A percentile compares a stretch with the other conserved stretches of the same genome.
Conservation (phyloP, 1,140 invertebrate genomes). For the Temnothorax nylanderi region DNA sequence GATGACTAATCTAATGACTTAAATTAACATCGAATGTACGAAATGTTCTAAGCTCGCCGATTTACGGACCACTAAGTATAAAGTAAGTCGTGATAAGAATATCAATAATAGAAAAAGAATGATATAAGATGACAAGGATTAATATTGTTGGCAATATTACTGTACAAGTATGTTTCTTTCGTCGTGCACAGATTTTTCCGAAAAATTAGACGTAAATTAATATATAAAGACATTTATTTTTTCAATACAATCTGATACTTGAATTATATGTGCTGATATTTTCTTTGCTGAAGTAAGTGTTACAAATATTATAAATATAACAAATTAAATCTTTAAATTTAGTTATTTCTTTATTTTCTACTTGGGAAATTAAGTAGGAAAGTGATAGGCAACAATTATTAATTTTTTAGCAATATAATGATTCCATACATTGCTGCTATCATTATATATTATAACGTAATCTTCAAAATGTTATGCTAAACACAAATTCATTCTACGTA, state of each 20-base stretch:
- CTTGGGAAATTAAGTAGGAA: not conserved
- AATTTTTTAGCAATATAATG: not conserved
- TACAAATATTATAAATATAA: not conserved
- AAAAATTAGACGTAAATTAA: not conserved
- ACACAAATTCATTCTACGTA: not conserved
- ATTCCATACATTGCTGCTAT: not conserved
- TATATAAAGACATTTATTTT: not conserved
- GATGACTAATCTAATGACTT: too few relatives aligned
- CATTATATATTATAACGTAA: not conserved
- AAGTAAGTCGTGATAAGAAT: not conserved
- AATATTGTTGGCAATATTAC: not conserved
- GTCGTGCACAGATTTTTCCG: not conserved
- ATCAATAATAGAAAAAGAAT: not conserved
- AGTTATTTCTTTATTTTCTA: not conserved
- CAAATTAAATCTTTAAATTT: not conserved
- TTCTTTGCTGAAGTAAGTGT: not conserved
- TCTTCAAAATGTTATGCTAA: not conserved
- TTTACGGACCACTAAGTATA: not conserved
- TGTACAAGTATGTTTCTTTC: not conserved
- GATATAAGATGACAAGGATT: not conserved
- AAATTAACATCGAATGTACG: not conserved
- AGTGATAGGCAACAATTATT: not conserved
- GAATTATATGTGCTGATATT: not conserved
- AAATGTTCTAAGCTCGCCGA: not conserved
- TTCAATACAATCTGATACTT: not conserved